These are phyloP conservation scores for Tinamus major DNA, from an alignment of 2,797 vertebrate genomes.

Conservation along the genomic window DNA sequence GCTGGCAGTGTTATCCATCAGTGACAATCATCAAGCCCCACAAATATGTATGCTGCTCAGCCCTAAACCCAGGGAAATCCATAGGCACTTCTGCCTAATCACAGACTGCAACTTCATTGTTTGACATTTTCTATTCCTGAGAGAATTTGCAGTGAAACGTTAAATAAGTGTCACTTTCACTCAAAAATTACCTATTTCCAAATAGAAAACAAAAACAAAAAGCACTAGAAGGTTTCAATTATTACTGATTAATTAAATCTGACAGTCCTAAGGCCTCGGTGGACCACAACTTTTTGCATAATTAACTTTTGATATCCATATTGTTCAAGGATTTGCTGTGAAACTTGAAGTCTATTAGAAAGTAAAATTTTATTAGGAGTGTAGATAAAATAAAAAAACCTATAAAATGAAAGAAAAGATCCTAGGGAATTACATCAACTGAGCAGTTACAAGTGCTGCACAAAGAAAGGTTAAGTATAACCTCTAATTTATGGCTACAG, in stretches of 20 bases:
- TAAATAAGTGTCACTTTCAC: not conserved
- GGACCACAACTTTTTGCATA: constrained; percentile 22
- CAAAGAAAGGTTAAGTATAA: not conserved
- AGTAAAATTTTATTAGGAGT: not conserved
- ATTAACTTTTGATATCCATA: constrained; percentile 5
- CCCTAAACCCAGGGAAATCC: not conserved
- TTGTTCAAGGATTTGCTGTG: constrained; percentile 10
- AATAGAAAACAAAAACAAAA: not conserved
- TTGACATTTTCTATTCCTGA: not conserved
- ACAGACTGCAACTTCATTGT: not conserved
- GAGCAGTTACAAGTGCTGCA: not conserved
- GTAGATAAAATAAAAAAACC: not conserved
- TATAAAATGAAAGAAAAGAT: not conserved
- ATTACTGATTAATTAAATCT: constrained; percentile 27
- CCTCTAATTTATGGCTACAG: not conserved
- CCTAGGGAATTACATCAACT: not conserved
- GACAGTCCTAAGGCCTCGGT: not conserved
- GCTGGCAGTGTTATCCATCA: not conserved
- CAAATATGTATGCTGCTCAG: not conserved
- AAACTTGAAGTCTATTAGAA: not conserved
- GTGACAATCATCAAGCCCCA: not conserved
- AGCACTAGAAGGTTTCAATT: not conserved
- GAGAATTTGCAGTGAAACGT: not conserved
- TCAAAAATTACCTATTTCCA: not conserved
- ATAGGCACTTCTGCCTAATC: not conserved